Conservation (phyloP, 2,797 vertebrate species). For the Eutrigla gurnardus region DNA sequence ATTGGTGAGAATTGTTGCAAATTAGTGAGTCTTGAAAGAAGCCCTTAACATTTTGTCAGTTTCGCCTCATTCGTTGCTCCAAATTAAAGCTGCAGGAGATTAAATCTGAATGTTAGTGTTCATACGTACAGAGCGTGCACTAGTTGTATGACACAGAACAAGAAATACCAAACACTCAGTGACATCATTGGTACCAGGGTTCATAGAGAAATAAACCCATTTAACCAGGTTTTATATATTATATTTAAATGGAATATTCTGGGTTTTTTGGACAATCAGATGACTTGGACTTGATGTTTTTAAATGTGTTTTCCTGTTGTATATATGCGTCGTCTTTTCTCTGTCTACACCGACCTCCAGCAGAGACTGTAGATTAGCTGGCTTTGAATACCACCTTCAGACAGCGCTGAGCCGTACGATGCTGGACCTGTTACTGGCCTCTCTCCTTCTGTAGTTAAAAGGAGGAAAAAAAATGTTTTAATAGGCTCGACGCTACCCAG, state of each 20-base stretch:
- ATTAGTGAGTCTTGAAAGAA: conserved; percentile 5
- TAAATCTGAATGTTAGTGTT: not conserved
- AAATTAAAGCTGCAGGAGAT: not conserved
- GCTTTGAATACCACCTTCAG: conserved; percentile 61
- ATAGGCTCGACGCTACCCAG: conserved; percentile 61
- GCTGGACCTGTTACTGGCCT: conserved; percentile 68
- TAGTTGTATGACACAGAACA: no score
- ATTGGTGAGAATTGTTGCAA: not conserved
- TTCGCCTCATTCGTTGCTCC: not conserved
- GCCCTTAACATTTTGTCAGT: not conserved
- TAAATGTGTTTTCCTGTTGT: not conserved
- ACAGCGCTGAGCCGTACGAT: conserved; percentile 46
- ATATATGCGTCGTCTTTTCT: not conserved
- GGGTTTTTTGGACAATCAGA: not conserved
- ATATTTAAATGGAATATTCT: not conserved
- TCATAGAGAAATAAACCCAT: no score
- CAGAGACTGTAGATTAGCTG: conserved; percentile 30
- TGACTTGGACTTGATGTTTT: not conserved
- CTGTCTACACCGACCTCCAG: conserved; percentile 12
- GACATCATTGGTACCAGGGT: no score
- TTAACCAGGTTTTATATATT: no score
- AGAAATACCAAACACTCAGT: no score
- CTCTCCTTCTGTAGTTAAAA: conserved; percentile 71
- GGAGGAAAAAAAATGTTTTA: conserved; percentile 68
- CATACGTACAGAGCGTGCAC: not conserved